A percentile compares a stretch with the other conserved stretches of the same genome.
Evolutionary conservation across 2,113 vertebrate species (phyloP).

Genomic region (Nesoenas mayeri): DNA sequence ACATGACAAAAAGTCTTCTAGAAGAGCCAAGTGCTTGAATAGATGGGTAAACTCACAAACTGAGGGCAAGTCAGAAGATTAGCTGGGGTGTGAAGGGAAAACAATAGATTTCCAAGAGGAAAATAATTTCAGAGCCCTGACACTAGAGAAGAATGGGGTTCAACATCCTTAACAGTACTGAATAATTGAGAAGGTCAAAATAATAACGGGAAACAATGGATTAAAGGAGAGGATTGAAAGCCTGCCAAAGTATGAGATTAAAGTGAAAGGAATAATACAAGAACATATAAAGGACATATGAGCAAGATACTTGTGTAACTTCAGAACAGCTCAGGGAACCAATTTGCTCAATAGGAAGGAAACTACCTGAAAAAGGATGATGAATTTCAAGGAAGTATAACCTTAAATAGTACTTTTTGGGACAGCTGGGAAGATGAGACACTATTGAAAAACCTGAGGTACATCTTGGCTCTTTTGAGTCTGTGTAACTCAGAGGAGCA

Average conservation of each 20-base stretch:
- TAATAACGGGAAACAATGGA: not conserved
- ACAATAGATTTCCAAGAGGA: not conserved
- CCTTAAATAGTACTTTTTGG: not conserved
- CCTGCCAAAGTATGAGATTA: not conserved
- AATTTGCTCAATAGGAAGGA: not conserved
- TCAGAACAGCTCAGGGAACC: not conserved
- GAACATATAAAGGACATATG: not conserved
- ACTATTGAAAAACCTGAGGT: not conserved
- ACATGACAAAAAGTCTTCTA: not conserved
- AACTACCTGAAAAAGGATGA: not conserved
- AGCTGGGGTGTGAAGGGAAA: not conserved
- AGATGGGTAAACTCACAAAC: not conserved
- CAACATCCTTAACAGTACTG: not conserved
- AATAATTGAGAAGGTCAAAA: not conserved
- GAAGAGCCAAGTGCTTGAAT: not conserved
- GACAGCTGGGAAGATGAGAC: not conserved
- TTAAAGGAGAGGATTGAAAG: conserved; percentile 15
- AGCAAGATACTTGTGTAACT: not conserved
- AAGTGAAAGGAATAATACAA: not conserved
- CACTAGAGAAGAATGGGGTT: not conserved
- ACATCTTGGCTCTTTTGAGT: not conserved
- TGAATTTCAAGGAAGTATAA: not conserved
- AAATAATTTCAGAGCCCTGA: not conserved
- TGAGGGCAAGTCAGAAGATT: not conserved
- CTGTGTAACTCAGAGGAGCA: not conserved